These are phyloP conservation scores for Aphidius ervi DNA, from an alignment of 1,140 invertebrate genomes.

Conservation along the genomic window DNA sequence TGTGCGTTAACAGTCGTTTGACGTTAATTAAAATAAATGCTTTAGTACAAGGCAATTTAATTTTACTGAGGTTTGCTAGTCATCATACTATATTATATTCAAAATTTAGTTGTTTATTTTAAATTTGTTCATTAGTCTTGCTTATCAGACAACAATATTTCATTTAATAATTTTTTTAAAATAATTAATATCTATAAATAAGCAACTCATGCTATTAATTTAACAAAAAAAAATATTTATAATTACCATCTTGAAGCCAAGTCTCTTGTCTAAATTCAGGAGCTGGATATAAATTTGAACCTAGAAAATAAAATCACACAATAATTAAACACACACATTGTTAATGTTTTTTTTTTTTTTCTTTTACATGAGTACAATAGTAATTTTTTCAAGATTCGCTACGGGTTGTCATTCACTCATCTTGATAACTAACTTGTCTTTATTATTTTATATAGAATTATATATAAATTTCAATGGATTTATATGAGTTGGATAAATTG, in stretches of 20 bases:
- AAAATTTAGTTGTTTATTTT: no score
- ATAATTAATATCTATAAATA: no score
- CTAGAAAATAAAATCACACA: conserved; percentile 30
- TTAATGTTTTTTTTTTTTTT: conserved; percentile 1
- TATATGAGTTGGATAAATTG: conserved; percentile 27
- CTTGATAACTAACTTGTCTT: conserved; percentile 37
- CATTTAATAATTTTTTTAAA: no score
- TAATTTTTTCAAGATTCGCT: conserved; percentile 33
- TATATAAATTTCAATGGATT: no score
- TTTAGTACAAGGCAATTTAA: conserved; percentile 7
- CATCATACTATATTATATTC: conserved; percentile 10
- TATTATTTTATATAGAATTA: background rate
- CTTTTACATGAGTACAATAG: conserved; percentile 28
- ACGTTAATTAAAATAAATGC: conserved; percentile 28
- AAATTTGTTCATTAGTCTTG: no score
- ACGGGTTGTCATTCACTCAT: conserved; percentile 39
- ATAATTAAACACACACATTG: background rate
- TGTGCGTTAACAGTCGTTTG: conserved; percentile 17
- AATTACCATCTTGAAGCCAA: conserved; percentile 46
- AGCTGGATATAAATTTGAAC: conserved; percentile 36
- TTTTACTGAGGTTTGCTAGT: conserved; percentile 6
- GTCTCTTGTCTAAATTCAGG: conserved; percentile 41
- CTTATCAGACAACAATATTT: no score
- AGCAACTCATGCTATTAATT: no score
- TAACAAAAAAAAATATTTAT: background rate